Evolutionary conservation across 2,797 vertebrate species (phyloP).

Genomic region (Champsocephalus gunnari): DNA sequence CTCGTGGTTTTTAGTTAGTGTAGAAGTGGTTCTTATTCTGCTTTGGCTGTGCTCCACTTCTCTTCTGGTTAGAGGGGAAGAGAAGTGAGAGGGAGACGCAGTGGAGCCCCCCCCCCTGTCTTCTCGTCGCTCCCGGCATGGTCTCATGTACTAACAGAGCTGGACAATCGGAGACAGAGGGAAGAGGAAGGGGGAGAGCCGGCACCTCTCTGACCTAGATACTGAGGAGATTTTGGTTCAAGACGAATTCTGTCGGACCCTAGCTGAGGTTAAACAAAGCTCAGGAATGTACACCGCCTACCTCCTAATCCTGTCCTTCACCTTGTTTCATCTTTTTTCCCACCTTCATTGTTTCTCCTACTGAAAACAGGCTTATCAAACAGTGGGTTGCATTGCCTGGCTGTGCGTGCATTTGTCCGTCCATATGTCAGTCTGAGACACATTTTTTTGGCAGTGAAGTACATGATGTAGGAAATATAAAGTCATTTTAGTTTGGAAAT

Average conservation of each 20-base stretch:
- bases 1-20: constrained; percentile 50
- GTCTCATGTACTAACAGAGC: constrained; percentile 29
- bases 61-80: constrained; percentile 29
- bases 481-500: too few species aligned
- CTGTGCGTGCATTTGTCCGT: constrained; percentile 38
- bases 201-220: constrained; percentile 77
- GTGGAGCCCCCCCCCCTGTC: constrained; percentile 17
- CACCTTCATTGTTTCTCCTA: constrained; percentile 21
- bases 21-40: constrained; percentile 29
- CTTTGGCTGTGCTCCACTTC: constrained; percentile 43
- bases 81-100: constrained; percentile 20
- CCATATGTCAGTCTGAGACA: constrained; percentile 41
- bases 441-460: not conserved
- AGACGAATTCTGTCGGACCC: constrained; percentile 63
- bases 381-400: constrained; percentile 17
- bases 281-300: constrained; percentile 71
- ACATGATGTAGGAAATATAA: not conserved
- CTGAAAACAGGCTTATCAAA: constrained; percentile 19
- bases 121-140: constrained; percentile 27
- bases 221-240: constrained; percentile 74
- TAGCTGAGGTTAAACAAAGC: constrained; percentile 68
- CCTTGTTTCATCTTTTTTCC: constrained; percentile 5
- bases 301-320: constrained; percentile 26
- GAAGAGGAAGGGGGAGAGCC: constrained; percentile 17
- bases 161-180: constrained; percentile 33